Conservation (phyloP, 2,888 invertebrate genomes). For the Synergus laeviventris region DNA sequence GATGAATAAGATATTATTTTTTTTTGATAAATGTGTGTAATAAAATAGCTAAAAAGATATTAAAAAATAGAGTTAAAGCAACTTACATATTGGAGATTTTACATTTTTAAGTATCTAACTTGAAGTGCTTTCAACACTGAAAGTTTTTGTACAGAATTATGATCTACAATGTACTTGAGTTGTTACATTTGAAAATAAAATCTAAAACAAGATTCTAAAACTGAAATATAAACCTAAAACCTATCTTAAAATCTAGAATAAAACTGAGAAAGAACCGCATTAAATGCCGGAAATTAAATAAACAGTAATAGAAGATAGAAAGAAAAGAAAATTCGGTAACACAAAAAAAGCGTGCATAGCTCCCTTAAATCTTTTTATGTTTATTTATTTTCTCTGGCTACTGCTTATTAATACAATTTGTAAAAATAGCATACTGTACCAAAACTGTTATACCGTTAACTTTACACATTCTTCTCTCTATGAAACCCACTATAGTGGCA, state of each 20-base stretch:
- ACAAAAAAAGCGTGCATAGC: constrained; percentile 31
- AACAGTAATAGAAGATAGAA: constrained; percentile 39
- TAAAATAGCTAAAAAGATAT: too few species aligned
- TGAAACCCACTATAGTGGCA: constrained; percentile 53
- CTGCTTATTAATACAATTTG: constrained; percentile 73
- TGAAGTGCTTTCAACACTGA: too few species aligned
- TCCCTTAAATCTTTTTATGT: constrained; percentile 54
- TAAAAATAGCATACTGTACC: constrained; percentile 75
- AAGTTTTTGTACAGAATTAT: not conserved
- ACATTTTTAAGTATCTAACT: too few species aligned
- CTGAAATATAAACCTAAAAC: not conserved
- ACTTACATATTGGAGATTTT: too few species aligned
- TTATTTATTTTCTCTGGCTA: constrained; percentile 67
- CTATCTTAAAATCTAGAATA: not conserved
- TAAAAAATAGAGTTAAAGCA: too few species aligned
- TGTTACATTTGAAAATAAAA: not conserved
- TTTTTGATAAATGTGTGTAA: too few species aligned
- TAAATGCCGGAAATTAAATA: constrained; percentile 29
- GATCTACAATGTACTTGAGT: not conserved
- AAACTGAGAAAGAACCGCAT: not conserved
- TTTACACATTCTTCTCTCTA: constrained; percentile 59
- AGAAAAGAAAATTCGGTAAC: not conserved
- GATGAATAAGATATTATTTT: not conserved
- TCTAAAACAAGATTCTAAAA: not conserved
- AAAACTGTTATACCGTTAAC: constrained; percentile 66